These are phyloP conservation scores for Cerastis rubricosa DNA, from an alignment of 2,888 invertebrate genomes.

Conservation along the genomic window DNA sequence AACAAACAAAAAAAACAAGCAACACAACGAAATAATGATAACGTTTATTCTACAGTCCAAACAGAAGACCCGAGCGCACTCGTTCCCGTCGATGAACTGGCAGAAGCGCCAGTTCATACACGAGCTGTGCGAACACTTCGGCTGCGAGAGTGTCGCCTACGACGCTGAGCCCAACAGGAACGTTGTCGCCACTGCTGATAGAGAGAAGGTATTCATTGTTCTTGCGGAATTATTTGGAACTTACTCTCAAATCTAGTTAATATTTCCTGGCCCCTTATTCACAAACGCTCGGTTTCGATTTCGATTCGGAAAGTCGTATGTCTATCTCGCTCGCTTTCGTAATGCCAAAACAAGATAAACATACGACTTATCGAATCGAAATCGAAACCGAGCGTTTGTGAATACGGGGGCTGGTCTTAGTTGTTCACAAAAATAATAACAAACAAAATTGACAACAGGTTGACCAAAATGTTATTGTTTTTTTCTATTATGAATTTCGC, in stretches of 20 bases:
- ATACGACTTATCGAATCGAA: too few relatives aligned
- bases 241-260: background rate
- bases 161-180: conserved; percentile 99
- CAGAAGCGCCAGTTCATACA: conserved; percentile 98
- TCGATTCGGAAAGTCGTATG: too few relatives aligned
- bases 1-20: too few relatives aligned
- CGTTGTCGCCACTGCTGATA: conserved; percentile 97
- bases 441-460: too few relatives aligned
- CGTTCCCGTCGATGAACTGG: conserved; percentile 98
- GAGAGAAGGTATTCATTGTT: conserved; percentile 91
- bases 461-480: too few relatives aligned
- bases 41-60: conserved; percentile 90
- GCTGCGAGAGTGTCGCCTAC: conserved; percentile 97
- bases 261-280: background rate
- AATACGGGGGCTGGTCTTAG: too few relatives aligned
- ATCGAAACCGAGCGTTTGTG: too few relatives aligned
- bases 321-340: too few relatives aligned
- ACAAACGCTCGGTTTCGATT: too few relatives aligned
- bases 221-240: background rate
- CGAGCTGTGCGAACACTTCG: conserved; percentile 98
- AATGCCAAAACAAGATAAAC: too few relatives aligned
- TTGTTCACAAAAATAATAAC: background rate
- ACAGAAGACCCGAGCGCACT: conserved; percentile 95
- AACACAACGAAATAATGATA: background rate
- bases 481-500: too few relatives aligned